These are phyloP conservation scores for Oryzias javanicus DNA, from an alignment of 2,113 vertebrate genomes.

Conservation along the genomic window DNA sequence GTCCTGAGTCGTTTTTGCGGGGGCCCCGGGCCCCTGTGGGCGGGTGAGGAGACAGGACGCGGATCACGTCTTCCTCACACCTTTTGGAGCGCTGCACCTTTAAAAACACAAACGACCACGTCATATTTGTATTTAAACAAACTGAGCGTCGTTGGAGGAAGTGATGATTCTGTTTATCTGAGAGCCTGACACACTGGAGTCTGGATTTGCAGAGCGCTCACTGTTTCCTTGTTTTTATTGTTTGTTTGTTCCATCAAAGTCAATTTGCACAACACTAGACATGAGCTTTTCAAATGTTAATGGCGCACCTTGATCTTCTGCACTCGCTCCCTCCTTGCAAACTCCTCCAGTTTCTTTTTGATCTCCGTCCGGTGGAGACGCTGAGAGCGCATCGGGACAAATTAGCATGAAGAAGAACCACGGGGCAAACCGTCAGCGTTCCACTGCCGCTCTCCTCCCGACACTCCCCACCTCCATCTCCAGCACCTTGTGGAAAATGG, in stretches of 20 bases:
- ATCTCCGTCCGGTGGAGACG: conserved; percentile 81
- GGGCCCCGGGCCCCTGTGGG: conserved; percentile 69
- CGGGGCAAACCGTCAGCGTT: conserved; percentile 1
- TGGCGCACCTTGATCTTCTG: conserved; percentile 81
- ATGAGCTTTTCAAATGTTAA: conserved; percentile 35
- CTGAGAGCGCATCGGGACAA: conserved; percentile 57
- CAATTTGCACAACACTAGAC: conserved; percentile 5
- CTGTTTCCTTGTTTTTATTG: not conserved
- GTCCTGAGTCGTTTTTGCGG: conserved; percentile 47
- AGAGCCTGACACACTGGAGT: not conserved
- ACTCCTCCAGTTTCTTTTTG: conserved; percentile 80
- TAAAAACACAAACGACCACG: conserved; percentile 14
- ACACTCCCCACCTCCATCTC: conserved; percentile 84
- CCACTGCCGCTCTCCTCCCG: not conserved
- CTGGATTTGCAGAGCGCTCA: conserved; percentile 4
- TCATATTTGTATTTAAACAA: not conserved
- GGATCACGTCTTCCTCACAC: conserved; percentile 64
- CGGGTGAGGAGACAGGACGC: conserved; percentile 77
- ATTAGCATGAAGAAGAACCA: conserved; percentile 19
- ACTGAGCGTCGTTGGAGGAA: not conserved
- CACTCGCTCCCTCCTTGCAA: conserved; percentile 73
- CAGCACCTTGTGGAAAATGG: conserved; percentile 87
- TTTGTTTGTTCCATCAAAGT: not conserved
- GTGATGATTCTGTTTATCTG: not conserved
- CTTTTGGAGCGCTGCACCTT: conserved; percentile 77